Evolutionary conservation across 1,140 invertebrate genomes (phyloP).

Genomic region (Pseudomyrmex cubaensis): DNA sequence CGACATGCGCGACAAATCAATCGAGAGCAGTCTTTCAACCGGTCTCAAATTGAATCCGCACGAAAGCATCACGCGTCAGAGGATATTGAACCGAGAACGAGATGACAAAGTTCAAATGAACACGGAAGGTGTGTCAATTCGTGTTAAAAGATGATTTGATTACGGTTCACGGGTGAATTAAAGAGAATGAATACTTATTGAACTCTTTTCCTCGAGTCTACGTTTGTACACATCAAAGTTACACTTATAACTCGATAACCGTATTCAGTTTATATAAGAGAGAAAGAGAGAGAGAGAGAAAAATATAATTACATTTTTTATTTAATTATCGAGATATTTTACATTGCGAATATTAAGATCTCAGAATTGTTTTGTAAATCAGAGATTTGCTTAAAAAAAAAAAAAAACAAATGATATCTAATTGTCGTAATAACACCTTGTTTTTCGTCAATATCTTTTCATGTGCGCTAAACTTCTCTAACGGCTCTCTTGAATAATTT

Average conservation of each 20-base stretch:
- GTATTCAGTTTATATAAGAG: too few relatives aligned
- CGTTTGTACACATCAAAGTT: neutral
- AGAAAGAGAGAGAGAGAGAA: too few relatives aligned
- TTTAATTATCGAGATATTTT: constrained; percentile 26
- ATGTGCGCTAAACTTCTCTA: neutral
- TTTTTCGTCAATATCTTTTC: neutral
- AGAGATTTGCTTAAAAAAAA: neutral
- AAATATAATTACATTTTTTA: neutral
- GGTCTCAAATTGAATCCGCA: constrained; percentile 34
- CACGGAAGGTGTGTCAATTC: constrained; percentile 8
- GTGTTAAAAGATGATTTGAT: constrained; percentile 14
- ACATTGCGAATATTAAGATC: neutral
- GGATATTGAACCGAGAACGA: constrained; percentile 43
- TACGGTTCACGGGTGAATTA: neutral
- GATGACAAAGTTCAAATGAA: constrained; percentile 40
- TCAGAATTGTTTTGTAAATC: neutral
- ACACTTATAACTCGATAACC: neutral
- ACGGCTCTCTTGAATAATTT: constrained; percentile 5
- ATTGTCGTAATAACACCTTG: neutral
- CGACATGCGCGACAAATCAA: constrained; percentile 59
- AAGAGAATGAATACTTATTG: constrained; percentile 11
- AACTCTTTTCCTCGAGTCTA: neutral
- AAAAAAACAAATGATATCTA: neutral
- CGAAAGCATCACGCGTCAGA: constrained; percentile 23
- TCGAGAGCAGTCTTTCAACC: constrained; percentile 51